These are phyloP conservation scores for Phenganax marumi DNA, from an alignment of 92 coral and sea anemone species.

Conservation along the genomic window DNA sequence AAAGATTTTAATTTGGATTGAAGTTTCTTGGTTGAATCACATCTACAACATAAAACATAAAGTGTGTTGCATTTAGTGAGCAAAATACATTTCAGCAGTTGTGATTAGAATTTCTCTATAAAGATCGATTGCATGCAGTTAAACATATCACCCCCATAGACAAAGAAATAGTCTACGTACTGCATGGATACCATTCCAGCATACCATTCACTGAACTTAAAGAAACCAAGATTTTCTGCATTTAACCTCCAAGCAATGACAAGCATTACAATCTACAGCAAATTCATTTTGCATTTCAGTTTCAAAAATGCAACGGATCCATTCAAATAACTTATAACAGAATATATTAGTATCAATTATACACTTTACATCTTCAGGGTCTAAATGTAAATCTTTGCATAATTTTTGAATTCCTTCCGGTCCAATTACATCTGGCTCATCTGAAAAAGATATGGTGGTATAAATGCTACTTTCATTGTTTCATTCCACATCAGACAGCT, in stretches of 20 bases:
- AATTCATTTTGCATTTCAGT: not conserved
- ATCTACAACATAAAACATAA: slow-evolving; percentile 44
- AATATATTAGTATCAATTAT: not conserved
- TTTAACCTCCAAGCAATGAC: slow-evolving; percentile 86
- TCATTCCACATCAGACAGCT: not conserved
- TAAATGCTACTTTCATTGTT: not conserved
- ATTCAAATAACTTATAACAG: not conserved
- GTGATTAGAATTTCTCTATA: too few species aligned
- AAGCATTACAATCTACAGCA: slow-evolving; percentile 74
- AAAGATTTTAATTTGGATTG: slow-evolving; percentile 72
- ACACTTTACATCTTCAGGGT: slow-evolving; percentile 80
- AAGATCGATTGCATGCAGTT: not conserved
- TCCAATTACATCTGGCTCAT: slow-evolving; percentile 79
- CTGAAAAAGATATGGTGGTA: slow-evolving; percentile 47
- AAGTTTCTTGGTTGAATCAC: slow-evolving; percentile 88
- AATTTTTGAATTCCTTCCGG: slow-evolving; percentile 86
- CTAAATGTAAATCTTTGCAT: slow-evolving; percentile 74
- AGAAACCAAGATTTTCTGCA: slow-evolving; percentile 85
- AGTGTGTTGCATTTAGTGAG: too few species aligned
- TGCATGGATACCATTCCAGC: slow-evolving; percentile 84
- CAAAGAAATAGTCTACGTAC: slow-evolving; percentile 53
- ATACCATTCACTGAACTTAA: slow-evolving; percentile 82
- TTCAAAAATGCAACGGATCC: too few species aligned
- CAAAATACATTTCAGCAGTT: too few species aligned
- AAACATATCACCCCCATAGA: not conserved